Conservation (phyloP, 2,113 vertebrate species). For the Colius striatus region DNA sequence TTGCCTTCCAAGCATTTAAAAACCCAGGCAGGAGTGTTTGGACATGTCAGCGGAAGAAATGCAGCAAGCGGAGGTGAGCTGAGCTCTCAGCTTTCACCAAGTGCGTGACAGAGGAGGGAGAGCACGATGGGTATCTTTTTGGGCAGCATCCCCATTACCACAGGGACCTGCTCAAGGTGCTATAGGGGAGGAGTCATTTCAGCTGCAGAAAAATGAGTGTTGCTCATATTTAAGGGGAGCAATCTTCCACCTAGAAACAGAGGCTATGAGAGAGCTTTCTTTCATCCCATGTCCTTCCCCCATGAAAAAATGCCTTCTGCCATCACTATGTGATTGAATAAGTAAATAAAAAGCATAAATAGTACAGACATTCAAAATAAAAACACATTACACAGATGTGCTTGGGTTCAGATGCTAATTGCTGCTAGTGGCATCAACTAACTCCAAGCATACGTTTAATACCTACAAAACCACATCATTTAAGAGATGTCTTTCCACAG, state of each 20-base stretch:
- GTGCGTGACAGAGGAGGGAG: rapidly evolving
- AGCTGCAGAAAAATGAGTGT: background rate
- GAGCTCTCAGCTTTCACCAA: background rate
- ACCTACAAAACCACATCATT: background rate
- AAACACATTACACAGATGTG: background rate
- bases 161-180: background rate
- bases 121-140: rapidly evolving
- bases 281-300: background rate
- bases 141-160: background rate
- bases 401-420: background rate
- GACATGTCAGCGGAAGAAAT: background rate
- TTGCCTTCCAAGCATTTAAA: slow-evolving; percentile 7
- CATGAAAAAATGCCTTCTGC: background rate
- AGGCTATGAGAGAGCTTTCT: background rate
- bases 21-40: background rate
- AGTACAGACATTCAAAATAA: background rate
- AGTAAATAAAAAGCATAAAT: background rate
- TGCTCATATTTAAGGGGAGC: background rate
- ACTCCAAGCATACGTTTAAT: background rate
- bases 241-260: background rate
- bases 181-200: background rate
- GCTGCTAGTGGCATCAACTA: background rate
- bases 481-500: background rate
- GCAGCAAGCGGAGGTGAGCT: rapidly evolving
- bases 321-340: background rate